These are phyloP conservation scores for Malaclemys terrapin DNA, from an alignment of 2,113 vertebrate species.

Conservation along the genomic window DNA sequence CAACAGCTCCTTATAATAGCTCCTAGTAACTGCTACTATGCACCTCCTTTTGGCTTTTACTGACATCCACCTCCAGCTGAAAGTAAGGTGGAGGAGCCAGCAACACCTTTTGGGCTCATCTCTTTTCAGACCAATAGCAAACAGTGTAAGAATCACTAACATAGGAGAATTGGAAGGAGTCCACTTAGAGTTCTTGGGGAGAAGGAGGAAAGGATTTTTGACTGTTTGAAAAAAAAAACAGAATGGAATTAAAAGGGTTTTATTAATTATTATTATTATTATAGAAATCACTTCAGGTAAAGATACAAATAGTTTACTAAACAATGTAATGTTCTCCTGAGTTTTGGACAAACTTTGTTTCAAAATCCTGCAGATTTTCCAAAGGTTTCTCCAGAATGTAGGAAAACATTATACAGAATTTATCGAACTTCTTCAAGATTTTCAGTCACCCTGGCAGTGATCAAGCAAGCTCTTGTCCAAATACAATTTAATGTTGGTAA, in stretches of 20 bases:
- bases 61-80: background rate
- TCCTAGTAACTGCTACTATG: background rate
- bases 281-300: background rate
- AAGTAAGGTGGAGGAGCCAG: conserved; percentile 19
- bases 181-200: background rate
- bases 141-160: background rate
- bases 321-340: background rate
- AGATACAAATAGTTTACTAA: background rate
- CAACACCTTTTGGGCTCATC: accelerated
- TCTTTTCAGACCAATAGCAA: background rate
- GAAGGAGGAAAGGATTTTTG: background rate
- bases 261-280: background rate
- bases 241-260: background rate
- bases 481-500: background rate
- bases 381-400: background rate
- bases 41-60: background rate
- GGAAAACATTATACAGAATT: background rate
- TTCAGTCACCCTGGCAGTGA: background rate
- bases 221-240: background rate
- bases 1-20: background rate
- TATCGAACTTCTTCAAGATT: background rate
- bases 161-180: background rate
- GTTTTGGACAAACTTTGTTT: background rate
- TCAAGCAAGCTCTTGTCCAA: background rate
- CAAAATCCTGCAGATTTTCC: background rate